Evolutionary conservation across 2,888 invertebrate species (phyloP).

Genomic region (Aspidiotus destructor): DNA sequence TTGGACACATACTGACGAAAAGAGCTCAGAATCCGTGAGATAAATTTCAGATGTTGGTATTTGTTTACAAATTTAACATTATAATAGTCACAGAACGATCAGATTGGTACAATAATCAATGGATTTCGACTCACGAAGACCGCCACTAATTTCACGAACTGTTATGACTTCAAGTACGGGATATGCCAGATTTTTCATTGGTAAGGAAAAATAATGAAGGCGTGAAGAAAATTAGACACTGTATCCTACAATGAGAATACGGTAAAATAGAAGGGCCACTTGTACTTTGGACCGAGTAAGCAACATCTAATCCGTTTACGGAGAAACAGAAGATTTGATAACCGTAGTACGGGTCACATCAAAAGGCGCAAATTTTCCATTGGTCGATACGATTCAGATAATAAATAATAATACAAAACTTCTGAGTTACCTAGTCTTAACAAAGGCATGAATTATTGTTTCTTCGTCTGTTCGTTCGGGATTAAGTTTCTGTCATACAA

Average conservation of each 20-base stretch:
- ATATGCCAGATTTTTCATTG: background rate
- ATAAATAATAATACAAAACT: background rate
- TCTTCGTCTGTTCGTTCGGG: background rate
- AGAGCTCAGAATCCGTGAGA: too few relatives aligned
- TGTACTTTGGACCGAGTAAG: too few relatives aligned
- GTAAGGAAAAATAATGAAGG: background rate
- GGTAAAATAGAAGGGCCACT: too few relatives aligned
- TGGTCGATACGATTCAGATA: background rate
- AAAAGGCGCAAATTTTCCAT: background rate
- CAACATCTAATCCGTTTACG: too few relatives aligned
- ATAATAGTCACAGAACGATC: too few relatives aligned
- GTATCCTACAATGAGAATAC: too few relatives aligned
- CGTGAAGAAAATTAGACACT: too few relatives aligned
- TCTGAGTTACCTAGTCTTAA: conserved; percentile 14
- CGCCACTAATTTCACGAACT: background rate
- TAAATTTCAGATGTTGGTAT: too few relatives aligned
- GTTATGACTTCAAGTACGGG: background rate
- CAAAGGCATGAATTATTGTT: conserved; percentile 27
- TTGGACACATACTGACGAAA: too few relatives aligned
- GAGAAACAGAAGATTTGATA: background rate
- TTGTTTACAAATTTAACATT: too few relatives aligned
- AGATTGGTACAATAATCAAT: too few relatives aligned
- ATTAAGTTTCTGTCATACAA: background rate
- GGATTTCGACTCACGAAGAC: background rate
- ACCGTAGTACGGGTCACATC: background rate